Evolutionary conservation across 1,140 invertebrate genomes (phyloP).

Genomic region (Bombus haemorrhoidalis): DNA sequence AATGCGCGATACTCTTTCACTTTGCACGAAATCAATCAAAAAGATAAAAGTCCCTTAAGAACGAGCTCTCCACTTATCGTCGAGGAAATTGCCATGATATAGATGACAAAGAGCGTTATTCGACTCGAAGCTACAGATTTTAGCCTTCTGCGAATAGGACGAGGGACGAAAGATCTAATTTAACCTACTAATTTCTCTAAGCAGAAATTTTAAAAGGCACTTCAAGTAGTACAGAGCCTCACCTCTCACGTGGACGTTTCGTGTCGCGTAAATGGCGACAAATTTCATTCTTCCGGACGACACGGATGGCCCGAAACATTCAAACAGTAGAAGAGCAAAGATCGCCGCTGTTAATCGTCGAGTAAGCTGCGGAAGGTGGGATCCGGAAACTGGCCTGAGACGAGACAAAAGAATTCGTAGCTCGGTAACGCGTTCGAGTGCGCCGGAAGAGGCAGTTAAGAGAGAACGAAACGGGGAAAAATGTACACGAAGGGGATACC

Average conservation of each 20-base stretch:
- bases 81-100: neutral
- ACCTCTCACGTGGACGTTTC: too few relatives aligned
- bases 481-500: conserved; percentile 32
- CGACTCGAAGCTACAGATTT: neutral
- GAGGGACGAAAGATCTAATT: too few relatives aligned
- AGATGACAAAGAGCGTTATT: neutral
- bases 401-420: conserved; percentile 15
- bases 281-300: neutral
- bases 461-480: conserved; percentile 10
- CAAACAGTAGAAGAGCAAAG: neutral
- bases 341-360: neutral
- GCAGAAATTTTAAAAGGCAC: too few relatives aligned
- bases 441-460: conserved; percentile 15
- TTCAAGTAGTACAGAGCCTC: neutral
- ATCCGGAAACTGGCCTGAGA: neutral
- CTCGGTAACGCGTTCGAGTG: conserved; percentile 13
- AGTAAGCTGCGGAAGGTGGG: neutral
- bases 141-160: neutral
- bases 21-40: neutral
- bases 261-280: neutral
- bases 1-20: neutral
- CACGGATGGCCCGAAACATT: neutral
- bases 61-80: neutral
- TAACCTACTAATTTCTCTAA: too few relatives aligned
- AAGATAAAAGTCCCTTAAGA: neutral